Base-by-base conservation (phyloP, 2,888 invertebrate genomes). In the Hypselothyrea guttata region DNA sequence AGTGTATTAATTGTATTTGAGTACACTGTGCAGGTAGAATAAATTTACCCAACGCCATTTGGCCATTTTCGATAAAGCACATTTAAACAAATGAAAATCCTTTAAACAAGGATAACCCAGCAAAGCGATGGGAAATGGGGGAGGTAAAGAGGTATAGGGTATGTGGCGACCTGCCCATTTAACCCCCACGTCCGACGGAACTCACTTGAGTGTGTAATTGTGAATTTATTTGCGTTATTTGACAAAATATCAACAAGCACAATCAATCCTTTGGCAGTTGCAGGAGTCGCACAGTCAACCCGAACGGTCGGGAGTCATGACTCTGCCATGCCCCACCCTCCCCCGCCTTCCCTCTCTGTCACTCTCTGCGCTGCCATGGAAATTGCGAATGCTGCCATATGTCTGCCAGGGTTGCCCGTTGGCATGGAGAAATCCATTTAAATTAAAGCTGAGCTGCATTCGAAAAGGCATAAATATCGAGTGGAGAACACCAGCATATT, bases 161-260 rank as follows among this genome's bases (percentile, higher is more conserved):
- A 7, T 7, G 18, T 3, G 42, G 15, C 34, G 16, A 37, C 38
- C 63, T 63, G 71, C 44, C 59, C 68, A 38, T 49, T 53, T 57
- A 84, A 77, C 77, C 74, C 77, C 77, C 46, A n/a, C 58, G 55
- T 31, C 45, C 4, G 13, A 9, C 28, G 33, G 55, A 67, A 84
- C 66, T 83, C 88, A 88, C 78, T 88, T 86, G 85, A 88, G 87
- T 88, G 85, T 88, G 88, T 89, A 88, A 89, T 89, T 89, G 87
- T 84, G 77, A 84, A 88, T 89, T 88, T 89, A 88, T 88, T 87
- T 88, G 86, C 83, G 77, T 86, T 87, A 86, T 85, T 81, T 86
- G 87, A 88, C 83, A 86, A 87, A 88, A 86, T 86, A 87, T 86
- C 85, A 86, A 86, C 87, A 86, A 87, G 86, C 81, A 77, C 87